These are phyloP conservation scores for Podarcis lilfordi DNA, from an alignment of 2,797 vertebrate species.

Conservation along the genomic window DNA sequence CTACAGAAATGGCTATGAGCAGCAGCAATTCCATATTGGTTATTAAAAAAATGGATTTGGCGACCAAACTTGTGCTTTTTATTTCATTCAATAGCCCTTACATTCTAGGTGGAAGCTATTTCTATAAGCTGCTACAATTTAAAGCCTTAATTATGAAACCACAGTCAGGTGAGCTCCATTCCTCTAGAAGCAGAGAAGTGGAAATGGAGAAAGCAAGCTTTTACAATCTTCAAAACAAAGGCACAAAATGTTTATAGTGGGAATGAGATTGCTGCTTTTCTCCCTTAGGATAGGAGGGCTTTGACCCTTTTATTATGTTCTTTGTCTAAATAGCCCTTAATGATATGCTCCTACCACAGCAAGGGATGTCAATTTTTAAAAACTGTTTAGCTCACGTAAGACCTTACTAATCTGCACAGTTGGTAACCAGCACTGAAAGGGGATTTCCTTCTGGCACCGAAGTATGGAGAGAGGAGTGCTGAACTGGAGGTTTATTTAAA, in stretches of 20 bases:
- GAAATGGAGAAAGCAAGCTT: neutral
- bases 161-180: neutral
- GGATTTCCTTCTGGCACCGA: neutral
- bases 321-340: neutral
- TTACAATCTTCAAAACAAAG: neutral
- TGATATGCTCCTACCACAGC: neutral
- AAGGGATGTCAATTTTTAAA: neutral
- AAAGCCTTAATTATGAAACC: slow-evolving; percentile 25
- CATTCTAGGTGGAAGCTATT: slow-evolving; percentile 56
- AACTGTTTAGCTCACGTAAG: neutral
- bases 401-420: neutral
- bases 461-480: no score
- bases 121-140: slow-evolving; percentile 54
- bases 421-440: neutral
- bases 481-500: neutral
- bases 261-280: neutral
- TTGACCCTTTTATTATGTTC: neutral
- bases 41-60: slow-evolving; percentile 52
- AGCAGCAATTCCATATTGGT: slow-evolving; percentile 50
- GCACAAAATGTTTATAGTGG: neutral
- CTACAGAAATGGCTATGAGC: neutral
- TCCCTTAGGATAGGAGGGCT: neutral
- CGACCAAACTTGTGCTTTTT: slow-evolving; percentile 54
- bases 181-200: neutral
- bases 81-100: slow-evolving; percentile 36